phyloP scores from a whole-genome alignment of 1,140 invertebrate genomes.

The Aphelenchoides besseyi region DNA sequence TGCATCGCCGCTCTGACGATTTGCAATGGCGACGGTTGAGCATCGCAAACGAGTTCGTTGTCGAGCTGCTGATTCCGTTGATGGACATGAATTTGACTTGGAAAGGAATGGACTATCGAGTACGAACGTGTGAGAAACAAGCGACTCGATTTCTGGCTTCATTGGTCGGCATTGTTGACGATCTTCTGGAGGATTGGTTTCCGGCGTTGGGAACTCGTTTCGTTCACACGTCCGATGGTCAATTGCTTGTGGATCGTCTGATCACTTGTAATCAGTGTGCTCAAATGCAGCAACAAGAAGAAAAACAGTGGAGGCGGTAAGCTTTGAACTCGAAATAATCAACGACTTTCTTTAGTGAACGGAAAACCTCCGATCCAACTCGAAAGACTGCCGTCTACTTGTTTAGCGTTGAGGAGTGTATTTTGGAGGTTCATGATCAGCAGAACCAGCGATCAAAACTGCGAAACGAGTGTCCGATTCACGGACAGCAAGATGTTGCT shows the following conservation, averaged over 20 bases:
- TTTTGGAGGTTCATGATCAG: constrained; percentile 76
- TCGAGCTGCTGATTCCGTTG: constrained; percentile 70
- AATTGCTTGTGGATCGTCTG: constrained; percentile 86
- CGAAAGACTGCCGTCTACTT: constrained; percentile 58
- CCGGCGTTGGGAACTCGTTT: constrained; percentile 86
- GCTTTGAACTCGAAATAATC: constrained; percentile 1
- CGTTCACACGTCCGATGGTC: constrained; percentile 92
- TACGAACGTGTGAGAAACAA: constrained; percentile 66
- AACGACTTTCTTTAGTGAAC: constrained; percentile 21
- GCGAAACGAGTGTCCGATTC: constrained; percentile 70
- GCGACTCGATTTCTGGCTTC: constrained; percentile 81
- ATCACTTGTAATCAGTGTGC: constrained; percentile 77
- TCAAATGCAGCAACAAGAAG: not conserved
- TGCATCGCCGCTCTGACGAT: constrained; percentile 34
- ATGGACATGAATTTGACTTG: constrained; percentile 28
- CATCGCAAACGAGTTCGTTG: constrained; percentile 66
- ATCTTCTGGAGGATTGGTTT: constrained; percentile 95
- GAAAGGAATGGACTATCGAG: constrained; percentile 26
- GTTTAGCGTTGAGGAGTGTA: constrained; percentile 88
- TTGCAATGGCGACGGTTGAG: constrained; percentile 68
- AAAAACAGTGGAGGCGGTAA: constrained; percentile 19
- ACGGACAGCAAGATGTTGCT: constrained; percentile 72
- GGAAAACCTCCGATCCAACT: constrained; percentile 37
- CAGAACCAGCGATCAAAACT: constrained; percentile 67
- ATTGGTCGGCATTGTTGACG: constrained; percentile 92